Percentiles rank a stretch among this genome's conserved stretches.
Evolutionary conservation across 2,888 invertebrate genomes (phyloP).

Genomic region (Leuctra nigra): DNA sequence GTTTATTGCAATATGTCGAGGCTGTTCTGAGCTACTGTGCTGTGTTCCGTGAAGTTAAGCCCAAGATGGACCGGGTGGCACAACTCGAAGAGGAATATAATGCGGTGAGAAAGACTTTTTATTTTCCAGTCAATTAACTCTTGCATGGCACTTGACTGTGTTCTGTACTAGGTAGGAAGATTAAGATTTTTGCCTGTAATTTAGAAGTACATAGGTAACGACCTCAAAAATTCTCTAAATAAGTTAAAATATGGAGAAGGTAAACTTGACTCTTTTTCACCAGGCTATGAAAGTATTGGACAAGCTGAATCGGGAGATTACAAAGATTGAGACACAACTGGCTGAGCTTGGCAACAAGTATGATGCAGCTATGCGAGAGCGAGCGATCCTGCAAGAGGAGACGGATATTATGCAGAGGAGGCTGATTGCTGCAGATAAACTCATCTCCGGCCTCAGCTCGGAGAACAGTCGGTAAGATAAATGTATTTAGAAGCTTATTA

Average conservation of each 20-base stretch:
- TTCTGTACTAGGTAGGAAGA: neutral
- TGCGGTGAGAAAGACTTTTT: constrained; percentile 35
- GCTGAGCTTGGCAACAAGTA: constrained; percentile 65
- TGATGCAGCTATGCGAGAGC: constrained; percentile 62
- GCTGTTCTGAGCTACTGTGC: constrained; percentile 88
- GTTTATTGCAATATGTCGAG: constrained; percentile 74
- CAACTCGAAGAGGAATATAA: constrained; percentile 66
- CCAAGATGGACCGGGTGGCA: constrained; percentile 77
- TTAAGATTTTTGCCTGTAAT: no score
- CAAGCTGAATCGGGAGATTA: constrained; percentile 68
- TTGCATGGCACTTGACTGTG: neutral
- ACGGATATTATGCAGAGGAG: constrained; percentile 74
- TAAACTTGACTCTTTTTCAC: no score
- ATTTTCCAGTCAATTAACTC: no score
- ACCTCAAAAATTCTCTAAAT: no score
- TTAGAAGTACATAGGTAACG: no score
- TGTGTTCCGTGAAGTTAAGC: constrained; percentile 76
- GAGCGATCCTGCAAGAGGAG: constrained; percentile 68
- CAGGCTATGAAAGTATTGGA: constrained; percentile 55
- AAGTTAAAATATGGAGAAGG: no score
- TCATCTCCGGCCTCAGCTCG: constrained; percentile 78
- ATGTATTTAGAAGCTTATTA: neutral
- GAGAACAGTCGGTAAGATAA: constrained; percentile 58
- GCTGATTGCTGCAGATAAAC: constrained; percentile 76
- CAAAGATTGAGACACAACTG: constrained; percentile 62